phyloP scores from a whole-genome alignment of 2,113 vertebrate genomes.

The Herpailurus yagouaroundi region DNA sequence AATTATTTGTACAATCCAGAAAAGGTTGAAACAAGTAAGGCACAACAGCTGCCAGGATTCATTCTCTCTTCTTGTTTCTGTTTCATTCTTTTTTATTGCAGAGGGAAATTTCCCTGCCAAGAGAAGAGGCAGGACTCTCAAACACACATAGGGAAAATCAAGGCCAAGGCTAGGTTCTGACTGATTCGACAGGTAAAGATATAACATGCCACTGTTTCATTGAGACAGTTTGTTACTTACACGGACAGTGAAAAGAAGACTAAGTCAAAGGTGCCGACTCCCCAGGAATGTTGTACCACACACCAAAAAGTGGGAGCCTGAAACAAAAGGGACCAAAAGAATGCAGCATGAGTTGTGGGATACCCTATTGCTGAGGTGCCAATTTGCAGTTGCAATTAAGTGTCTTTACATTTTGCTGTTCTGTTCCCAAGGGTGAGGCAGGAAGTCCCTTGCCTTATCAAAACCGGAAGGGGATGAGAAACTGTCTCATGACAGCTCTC shows the following conservation, averaged over 20 bases:
- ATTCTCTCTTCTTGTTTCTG: not conserved
- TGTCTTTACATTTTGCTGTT: not conserved
- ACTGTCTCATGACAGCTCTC: not conserved
- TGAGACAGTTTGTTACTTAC: not conserved
- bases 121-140: not conserved
- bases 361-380: not conserved
- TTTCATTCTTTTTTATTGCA: not conserved
- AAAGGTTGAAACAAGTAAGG: not conserved
- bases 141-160: not conserved
- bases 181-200: not conserved
- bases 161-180: not conserved
- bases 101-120: not conserved
- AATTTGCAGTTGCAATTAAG: not conserved
- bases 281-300: not conserved
- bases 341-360: not conserved
- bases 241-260: not conserved
- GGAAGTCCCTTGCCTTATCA: not conserved
- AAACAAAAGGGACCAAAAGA: not conserved
- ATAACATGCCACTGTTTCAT: not conserved
- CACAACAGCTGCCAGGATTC: accelerated
- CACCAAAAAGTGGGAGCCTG: not conserved
- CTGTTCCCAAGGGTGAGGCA: not conserved
- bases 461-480: not conserved
- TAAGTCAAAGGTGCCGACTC: not conserved
- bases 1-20: not conserved